Evolutionary conservation across 2,113 vertebrate species (phyloP).

Genomic region (Chaenocephalus aceratus): DNA sequence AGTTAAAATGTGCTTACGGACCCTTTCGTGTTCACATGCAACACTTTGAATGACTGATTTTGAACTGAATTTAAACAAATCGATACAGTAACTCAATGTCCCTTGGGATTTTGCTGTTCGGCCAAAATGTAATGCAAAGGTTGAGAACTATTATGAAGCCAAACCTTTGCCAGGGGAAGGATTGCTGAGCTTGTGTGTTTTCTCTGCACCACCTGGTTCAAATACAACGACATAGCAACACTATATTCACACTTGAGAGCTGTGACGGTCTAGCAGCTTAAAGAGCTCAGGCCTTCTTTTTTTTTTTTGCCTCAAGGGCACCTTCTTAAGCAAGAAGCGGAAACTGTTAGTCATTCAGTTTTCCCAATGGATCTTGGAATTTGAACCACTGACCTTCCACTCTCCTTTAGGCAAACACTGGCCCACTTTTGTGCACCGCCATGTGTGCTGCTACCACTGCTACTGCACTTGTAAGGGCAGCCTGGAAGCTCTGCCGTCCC

Average conservation of each 20-base stretch:
- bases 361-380: slow-evolving; percentile 21
- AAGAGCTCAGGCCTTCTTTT: slow-evolving; percentile 16
- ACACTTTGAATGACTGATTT: slow-evolving; percentile 48
- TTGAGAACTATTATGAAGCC: slow-evolving; percentile 59
- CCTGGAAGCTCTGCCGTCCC: slow-evolving; percentile 42
- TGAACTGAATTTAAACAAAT: slow-evolving; percentile 72
- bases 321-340: slow-evolving; percentile 35
- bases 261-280: slow-evolving; percentile 26
- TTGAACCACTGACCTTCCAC: slow-evolving; percentile 60
- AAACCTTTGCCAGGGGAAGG: slow-evolving; percentile 46
- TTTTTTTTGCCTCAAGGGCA: slow-evolving; percentile 42
- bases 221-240: not conserved
- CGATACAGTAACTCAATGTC: slow-evolving; percentile 53
- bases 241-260: slow-evolving; percentile 29
- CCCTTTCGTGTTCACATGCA: slow-evolving; percentile 18
- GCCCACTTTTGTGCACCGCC: slow-evolving; percentile 52
- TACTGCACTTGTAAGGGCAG: slow-evolving; percentile 30
- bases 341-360: slow-evolving; percentile 29
- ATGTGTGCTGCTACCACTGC: slow-evolving; percentile 21
- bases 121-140: slow-evolving; percentile 40
- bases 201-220: slow-evolving; percentile 12
- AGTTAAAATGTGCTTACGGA: slow-evolving; percentile 39
- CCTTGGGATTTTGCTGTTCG: slow-evolving; percentile 17
- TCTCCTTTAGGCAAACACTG: slow-evolving; percentile 62
- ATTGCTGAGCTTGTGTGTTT: slow-evolving; percentile 28